Base-by-base conservation (phyloP, 64 coral and sea anemone species). In the Anthopleura sola region DNA sequence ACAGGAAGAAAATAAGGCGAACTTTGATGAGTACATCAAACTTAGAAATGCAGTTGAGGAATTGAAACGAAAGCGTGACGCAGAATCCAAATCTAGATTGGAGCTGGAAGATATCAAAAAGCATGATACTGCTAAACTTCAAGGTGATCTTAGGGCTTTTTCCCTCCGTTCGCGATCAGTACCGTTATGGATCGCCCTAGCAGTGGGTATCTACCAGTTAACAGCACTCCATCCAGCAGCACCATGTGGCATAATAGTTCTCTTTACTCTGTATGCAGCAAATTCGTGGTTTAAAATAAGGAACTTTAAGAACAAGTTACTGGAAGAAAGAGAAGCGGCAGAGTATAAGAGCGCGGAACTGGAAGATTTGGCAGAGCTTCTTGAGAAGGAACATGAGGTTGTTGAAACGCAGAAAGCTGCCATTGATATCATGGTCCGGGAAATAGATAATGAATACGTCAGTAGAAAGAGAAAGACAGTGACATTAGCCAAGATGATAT, bases 301-400 rank as follows among this genome's bases (percentile, higher is more conserved):
- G 69, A 87, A 44, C 34, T 79, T 93, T 6, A 87, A 83, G 40
- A 93, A 88, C 20, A 93, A 88, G 4, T 64, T 97, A 14, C n/a
- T 92, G 13, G 84, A 97, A 23, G 94, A 97, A 46, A 88, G 94
- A 6, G 86, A 92, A 79, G 86, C 79, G 24, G 83, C 92, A 68
- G 74, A 54, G 55, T 75, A 92, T 32, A 91, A 97, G n/a, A 97
- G 89, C 82, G 90, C 89, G 38, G 94, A 97, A 80, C 87, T 97
- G 49, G 80, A 87, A 16, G 94, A 97, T 33, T 79, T 97, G 58
- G 85, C 88, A 17, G 94, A 97, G 54, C 84, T 97, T 60, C 55
- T 97, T 39, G 87, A 97, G 13, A 92, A 89, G n/a, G 90, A 97
- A 49, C 90, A 93, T 51, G 90, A 97, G 17, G 94, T 97, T 28